These are phyloP conservation scores for Metallyticus violacea DNA, from an alignment of 2,888 invertebrate species.

Conservation along the genomic window DNA sequence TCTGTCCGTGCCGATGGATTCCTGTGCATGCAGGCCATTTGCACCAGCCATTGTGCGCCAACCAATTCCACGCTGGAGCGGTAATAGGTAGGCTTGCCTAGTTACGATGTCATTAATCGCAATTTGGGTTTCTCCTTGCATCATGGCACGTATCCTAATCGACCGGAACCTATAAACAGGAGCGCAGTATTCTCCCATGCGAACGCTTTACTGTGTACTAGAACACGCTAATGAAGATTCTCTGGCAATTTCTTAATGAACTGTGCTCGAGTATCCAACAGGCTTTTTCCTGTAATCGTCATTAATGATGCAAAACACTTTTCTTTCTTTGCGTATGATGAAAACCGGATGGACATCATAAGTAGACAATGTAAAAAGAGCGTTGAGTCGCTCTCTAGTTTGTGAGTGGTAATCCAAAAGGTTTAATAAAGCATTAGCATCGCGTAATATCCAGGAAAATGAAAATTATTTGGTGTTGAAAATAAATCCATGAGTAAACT, in stretches of 20 bases:
- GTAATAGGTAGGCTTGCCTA: background rate
- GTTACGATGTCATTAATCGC: background rate
- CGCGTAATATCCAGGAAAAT: too few species aligned
- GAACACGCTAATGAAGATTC: background rate
- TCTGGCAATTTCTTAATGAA: background rate
- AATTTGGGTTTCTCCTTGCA: background rate
- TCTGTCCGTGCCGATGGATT: background rate
- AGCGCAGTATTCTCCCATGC: background rate
- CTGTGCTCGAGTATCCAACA: background rate
- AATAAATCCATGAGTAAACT: too few species aligned
- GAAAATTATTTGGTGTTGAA: too few species aligned
- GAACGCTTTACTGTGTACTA: background rate
- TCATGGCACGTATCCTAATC: background rate
- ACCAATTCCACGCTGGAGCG: background rate
- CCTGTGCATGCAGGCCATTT: constrained; percentile 7
- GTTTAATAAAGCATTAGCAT: too few species aligned
- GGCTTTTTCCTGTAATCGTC: background rate
- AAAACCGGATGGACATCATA: background rate
- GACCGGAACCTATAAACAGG: background rate
- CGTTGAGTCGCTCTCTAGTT: too few species aligned
- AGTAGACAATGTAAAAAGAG: too few species aligned
- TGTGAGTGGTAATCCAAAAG: too few species aligned
- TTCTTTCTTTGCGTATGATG: background rate
- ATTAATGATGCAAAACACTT: background rate
- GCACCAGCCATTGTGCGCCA: background rate